Percentiles rank a stretch among this genome's conserved stretches.
phyloP scores from a whole-genome alignment of 2,888 invertebrate genomes.

The Ecliptopera silaceata region DNA sequence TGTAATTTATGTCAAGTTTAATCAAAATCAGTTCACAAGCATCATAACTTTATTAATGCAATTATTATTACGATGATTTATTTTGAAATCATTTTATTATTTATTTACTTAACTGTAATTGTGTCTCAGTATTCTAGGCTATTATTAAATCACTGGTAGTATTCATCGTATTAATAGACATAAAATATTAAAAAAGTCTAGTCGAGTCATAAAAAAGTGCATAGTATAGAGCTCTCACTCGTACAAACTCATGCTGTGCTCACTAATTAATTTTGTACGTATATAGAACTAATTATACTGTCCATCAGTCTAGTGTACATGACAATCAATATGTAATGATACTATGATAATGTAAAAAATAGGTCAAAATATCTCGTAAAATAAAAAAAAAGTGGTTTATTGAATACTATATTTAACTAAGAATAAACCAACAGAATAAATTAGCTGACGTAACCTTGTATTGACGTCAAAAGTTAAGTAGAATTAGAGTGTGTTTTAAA shows the following conservation, averaged over 20 bases:
- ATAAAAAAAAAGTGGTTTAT: neutral
- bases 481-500: neutral
- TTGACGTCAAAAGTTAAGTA: neutral
- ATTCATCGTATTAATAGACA: neutral
- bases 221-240: conserved; percentile 6
- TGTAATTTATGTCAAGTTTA: no score
- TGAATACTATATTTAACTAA: neutral
- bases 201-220: conserved; percentile 16
- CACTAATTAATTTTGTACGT: conserved; percentile 23
- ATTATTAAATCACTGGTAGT: neutral
- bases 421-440: neutral
- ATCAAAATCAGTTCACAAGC: no score
- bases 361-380: no score
- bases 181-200: neutral
- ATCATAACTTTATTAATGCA: no score
- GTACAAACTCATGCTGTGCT: conserved; percentile 8
- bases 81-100: no score
- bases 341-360: no score
- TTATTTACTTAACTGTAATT: no score
- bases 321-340: conserved; percentile 26
- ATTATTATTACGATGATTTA: no score
- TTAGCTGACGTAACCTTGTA: conserved; percentile 6
- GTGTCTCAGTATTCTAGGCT: neutral
- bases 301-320: conserved; percentile 18
- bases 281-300: conserved; percentile 18